A percentile compares a stretch with the other conserved stretches of the same genome.
Evolutionary conservation across 2,113 vertebrate genomes (phyloP).

Genomic region (Oreochromis aureus): DNA sequence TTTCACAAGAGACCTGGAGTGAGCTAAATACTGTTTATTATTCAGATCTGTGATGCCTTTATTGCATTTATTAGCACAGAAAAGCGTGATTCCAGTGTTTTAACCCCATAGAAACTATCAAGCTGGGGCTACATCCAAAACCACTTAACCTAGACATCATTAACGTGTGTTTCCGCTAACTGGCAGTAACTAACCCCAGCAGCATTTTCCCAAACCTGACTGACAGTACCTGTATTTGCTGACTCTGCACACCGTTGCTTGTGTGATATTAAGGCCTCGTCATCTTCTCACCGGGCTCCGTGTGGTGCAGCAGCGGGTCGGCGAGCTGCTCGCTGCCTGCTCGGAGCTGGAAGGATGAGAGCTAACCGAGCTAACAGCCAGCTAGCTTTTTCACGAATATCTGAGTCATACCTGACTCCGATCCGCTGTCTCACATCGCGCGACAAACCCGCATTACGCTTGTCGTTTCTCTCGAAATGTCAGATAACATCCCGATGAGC

Average conservation of each 20-base stretch:
- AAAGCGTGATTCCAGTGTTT: neutral
- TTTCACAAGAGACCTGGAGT: neutral
- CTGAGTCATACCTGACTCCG: neutral
- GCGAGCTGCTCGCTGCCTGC: constrained; percentile 7
- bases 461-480: neutral
- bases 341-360: neutral
- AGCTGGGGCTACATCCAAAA: neutral
- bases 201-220: neutral
- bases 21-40: accelerated
- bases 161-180: neutral
- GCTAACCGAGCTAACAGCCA: constrained; percentile 26
- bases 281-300: neutral
- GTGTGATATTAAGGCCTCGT: constrained; percentile 27
- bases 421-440: constrained; percentile 3
- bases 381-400: neutral
- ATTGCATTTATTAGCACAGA: neutral
- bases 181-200: neutral
- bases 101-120: neutral
- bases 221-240: constrained; percentile 31
- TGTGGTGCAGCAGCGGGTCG: constrained; percentile 23
- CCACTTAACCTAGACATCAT: neutral
- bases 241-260: neutral
- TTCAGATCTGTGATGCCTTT: neutral
- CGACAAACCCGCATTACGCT: neutral
- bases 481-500: neutral